Conservation (phyloP, 2,797 vertebrate species). For the Hirundo rustica region DNA sequence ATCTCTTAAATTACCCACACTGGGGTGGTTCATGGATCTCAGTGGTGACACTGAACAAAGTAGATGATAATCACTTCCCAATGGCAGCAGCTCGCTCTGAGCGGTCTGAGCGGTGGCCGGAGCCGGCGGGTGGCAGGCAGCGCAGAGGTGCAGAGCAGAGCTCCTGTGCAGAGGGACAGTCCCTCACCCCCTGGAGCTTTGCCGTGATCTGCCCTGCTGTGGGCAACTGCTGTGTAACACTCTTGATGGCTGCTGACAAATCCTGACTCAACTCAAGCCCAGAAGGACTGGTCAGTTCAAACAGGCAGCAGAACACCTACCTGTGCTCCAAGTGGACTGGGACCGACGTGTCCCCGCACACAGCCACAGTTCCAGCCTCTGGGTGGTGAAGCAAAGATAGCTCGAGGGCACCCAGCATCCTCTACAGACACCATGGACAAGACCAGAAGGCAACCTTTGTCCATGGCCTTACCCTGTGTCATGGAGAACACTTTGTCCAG, state of each 20-base stretch:
- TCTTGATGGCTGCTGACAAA: not conserved
- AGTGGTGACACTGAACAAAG: not conserved
- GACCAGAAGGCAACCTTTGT: not conserved
- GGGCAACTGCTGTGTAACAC: not conserved
- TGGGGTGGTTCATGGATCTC: not conserved
- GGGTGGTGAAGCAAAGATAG: fast-evolving
- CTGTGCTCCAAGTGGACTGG: not conserved
- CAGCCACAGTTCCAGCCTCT: not conserved
- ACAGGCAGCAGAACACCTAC: not conserved
- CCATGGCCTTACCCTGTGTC: not conserved
- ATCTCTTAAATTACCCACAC: not conserved
- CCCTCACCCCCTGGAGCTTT: not conserved
- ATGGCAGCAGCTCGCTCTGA: not conserved
- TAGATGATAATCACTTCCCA: not conserved
- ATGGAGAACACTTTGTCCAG: not conserved
- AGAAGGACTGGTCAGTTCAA: not conserved
- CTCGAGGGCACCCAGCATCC: fast-evolving
- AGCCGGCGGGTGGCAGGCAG: fast-evolving
- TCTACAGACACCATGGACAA: not conserved
- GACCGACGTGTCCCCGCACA: not conserved
- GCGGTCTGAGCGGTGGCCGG: not conserved
- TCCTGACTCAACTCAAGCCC: not conserved
- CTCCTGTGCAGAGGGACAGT: not conserved
- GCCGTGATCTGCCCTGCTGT: not conserved
- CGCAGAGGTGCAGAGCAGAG: not conserved